These are phyloP conservation scores for Zaprionus lachaisei DNA, from an alignment of 1,140 invertebrate species.

Conservation along the genomic window DNA sequence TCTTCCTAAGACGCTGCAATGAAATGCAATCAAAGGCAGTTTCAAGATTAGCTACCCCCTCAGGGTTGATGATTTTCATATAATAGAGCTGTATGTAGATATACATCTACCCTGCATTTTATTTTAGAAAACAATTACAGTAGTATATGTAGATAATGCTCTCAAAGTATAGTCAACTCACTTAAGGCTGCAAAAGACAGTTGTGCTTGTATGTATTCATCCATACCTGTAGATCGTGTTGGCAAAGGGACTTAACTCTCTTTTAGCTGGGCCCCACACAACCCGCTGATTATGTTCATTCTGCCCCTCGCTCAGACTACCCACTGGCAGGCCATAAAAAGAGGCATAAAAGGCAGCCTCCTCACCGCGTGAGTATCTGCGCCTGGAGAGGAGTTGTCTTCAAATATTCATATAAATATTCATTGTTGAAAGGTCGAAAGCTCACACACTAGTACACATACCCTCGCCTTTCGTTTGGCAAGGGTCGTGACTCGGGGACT, in stretches of 20 bases:
- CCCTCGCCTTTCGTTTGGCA: not conserved
- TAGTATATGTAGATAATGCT: not conserved
- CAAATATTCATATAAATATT: slow-evolving; percentile 45
- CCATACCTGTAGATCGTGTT: not conserved
- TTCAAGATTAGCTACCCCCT: too few relatives aligned
- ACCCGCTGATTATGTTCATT: not conserved
- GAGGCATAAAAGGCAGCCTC: slow-evolving; percentile 19
- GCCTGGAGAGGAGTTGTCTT: slow-evolving; percentile 11
- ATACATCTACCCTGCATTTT: too few relatives aligned
- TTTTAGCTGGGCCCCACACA: not conserved
- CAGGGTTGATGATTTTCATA: too few relatives aligned
- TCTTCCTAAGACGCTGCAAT: too few relatives aligned
- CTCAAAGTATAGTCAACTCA: too few relatives aligned
- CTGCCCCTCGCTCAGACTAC: not conserved
- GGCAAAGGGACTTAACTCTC: not conserved
- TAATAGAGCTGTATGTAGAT: too few relatives aligned
- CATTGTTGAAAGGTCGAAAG: slow-evolving; percentile 2
- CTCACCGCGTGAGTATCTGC: not conserved
- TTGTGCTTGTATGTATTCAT: not conserved
- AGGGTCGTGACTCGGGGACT: slow-evolving; percentile 8
- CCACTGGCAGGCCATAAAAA: slow-evolving; percentile 7
- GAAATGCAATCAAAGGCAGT: too few relatives aligned
- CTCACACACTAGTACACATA: not conserved
- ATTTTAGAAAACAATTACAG: too few relatives aligned
- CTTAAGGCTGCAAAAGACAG: too few relatives aligned